Percentiles rank a stretch among this genome's conserved stretches.
These are phyloP conservation scores for Odocoileus virginianus DNA, from an alignment of 2,113 vertebrate genomes.

Conservation along the genomic window DNA sequence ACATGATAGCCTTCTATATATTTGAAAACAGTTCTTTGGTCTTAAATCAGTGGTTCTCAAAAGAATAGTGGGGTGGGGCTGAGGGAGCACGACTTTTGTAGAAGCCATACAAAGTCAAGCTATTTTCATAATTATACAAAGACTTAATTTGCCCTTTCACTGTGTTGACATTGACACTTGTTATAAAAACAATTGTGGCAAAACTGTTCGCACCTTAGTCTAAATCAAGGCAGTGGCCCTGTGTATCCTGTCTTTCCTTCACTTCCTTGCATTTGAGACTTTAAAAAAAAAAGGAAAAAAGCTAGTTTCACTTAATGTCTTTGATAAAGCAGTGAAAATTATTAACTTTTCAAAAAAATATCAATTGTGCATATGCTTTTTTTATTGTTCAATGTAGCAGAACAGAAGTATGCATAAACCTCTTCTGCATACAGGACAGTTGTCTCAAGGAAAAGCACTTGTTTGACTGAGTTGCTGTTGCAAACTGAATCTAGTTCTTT, in stretches of 20 bases:
- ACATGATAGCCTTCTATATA: not conserved
- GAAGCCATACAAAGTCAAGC: not conserved
- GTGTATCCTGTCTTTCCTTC: not conserved
- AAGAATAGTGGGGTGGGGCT: not conserved
- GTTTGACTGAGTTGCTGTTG: not conserved
- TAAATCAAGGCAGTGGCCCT: not conserved
- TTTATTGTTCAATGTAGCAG: not conserved
- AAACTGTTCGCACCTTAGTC: not conserved
- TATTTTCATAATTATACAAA: not conserved
- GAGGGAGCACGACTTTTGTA: not conserved
- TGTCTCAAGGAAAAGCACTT: not conserved
- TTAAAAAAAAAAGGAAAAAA: not conserved
- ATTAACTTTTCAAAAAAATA: not conserved
- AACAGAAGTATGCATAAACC: not conserved
- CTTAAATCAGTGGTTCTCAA: not conserved
- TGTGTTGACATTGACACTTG: not conserved
- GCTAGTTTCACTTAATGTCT: not conserved
- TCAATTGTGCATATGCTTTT: not conserved
- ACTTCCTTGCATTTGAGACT: not conserved
- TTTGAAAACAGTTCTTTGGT: not conserved
- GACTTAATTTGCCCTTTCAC: not conserved
- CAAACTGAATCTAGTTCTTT: not conserved
- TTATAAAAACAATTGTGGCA: not conserved
- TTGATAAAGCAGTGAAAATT: not conserved
- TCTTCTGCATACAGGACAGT: not conserved